Percentiles rank a stretch among this genome's conserved stretches.
phyloP scores from a whole-genome alignment of 92 coral and sea anemone species.

The Siderastrea siderea region DNA sequence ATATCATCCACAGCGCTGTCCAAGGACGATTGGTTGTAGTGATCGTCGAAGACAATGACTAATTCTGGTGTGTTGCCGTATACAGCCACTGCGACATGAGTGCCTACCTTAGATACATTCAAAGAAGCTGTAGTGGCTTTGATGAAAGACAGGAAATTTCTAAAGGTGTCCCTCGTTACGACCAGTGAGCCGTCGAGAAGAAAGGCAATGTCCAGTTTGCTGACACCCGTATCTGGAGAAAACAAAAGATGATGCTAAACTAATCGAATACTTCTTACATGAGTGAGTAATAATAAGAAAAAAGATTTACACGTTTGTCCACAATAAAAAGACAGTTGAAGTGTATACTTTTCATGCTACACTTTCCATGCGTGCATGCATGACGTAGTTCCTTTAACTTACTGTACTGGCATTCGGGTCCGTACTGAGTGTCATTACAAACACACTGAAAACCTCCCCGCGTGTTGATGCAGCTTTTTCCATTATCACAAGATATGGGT shows the following conservation, averaged over 20 bases:
- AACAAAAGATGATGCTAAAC: neutral
- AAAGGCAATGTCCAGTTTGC: constrained; percentile 64
- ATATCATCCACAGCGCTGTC: constrained; percentile 43
- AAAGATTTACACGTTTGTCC: too few relatives aligned
- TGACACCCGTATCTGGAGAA: neutral
- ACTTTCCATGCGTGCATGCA: too few relatives aligned
- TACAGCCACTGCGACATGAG: constrained; percentile 69
- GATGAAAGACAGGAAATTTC: constrained; percentile 34
- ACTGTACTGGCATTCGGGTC: constrained; percentile 12
- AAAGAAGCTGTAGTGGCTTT: constrained; percentile 50
- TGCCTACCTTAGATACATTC: constrained; percentile 55
- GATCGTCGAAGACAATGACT: constrained; percentile 54
- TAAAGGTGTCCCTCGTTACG: constrained; percentile 52
- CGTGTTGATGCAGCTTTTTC: constrained; percentile 19
- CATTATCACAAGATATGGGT: neutral
- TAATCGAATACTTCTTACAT: too few relatives aligned
- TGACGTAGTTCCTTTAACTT: neutral
- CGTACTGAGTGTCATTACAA: constrained; percentile 8
- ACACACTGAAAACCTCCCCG: constrained; percentile 22
- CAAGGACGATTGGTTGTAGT: constrained; percentile 30
- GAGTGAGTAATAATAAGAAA: too few relatives aligned
- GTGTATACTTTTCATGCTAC: too few relatives aligned
- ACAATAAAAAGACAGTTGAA: too few relatives aligned
- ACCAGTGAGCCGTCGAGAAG: constrained; percentile 62
- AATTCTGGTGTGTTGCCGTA: constrained; percentile 18